These are phyloP conservation scores for Nysson spinosus DNA, from an alignment of 2,888 invertebrate genomes.

Conservation along the genomic window DNA sequence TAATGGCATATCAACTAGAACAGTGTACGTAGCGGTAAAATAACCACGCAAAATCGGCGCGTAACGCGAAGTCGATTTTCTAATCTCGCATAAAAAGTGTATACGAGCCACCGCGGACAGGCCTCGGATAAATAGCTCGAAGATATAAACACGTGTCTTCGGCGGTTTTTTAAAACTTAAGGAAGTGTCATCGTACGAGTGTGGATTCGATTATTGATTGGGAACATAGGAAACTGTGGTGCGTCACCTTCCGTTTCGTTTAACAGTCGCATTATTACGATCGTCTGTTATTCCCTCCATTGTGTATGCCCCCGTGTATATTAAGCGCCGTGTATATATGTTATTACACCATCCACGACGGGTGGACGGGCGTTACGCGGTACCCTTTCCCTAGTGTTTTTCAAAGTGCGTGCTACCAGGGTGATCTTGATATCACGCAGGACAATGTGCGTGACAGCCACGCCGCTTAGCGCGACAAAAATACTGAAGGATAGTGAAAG, in stretches of 20 bases:
- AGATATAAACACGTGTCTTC: not conserved
- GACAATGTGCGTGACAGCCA: slow-evolving; percentile 72
- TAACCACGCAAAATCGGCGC: slow-evolving; percentile 1
- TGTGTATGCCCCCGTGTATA: too few species aligned
- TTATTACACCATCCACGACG: too few species aligned
- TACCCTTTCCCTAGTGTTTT: slow-evolving; percentile 17
- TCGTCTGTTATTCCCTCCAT: too few species aligned
- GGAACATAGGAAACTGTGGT: too few species aligned
- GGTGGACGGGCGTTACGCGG: slow-evolving; percentile 13
- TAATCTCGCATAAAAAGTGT: slow-evolving; percentile 7
- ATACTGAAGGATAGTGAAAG: slow-evolving; percentile 69
- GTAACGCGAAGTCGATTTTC: slow-evolving; percentile 14
- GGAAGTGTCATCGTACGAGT: too few species aligned
- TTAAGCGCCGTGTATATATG: too few species aligned
- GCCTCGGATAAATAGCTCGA: slow-evolving; percentile 34
- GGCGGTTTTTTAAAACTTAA: too few species aligned
- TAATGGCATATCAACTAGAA: too few species aligned
- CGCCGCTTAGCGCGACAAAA: slow-evolving; percentile 71
- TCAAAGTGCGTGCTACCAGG: slow-evolving; percentile 48
- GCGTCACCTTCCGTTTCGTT: too few species aligned
- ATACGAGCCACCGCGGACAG: slow-evolving; percentile 20
- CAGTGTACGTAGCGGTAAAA: too few species aligned
- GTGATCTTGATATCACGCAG: slow-evolving; percentile 48
- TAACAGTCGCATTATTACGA: too few species aligned
- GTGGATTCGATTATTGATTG: too few species aligned